Percentiles rank a stretch among this genome's conserved stretches.
These are phyloP conservation scores for Nyctalus aviator DNA, from an alignment of 2,797 vertebrate genomes.

Conservation along the genomic window DNA sequence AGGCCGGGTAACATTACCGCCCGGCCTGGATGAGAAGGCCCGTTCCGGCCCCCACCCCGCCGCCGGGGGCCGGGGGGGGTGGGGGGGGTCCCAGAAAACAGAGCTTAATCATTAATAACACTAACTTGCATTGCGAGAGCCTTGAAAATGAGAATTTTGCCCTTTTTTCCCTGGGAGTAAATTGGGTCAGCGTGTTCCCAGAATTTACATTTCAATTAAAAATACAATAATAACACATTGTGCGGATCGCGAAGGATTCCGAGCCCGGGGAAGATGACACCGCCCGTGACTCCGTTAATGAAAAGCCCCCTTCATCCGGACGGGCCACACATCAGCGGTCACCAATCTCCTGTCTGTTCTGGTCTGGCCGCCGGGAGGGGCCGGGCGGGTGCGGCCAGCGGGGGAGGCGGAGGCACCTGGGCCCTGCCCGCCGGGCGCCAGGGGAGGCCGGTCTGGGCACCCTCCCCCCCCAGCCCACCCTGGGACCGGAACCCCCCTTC, in stretches of 20 bases:
- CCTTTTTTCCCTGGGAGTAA: constrained; percentile 90
- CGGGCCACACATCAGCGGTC: constrained; percentile 93
- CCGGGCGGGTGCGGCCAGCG: constrained; percentile 50
- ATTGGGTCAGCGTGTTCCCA: constrained; percentile 94
- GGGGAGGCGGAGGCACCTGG: constrained; percentile 69
- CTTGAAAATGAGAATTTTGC: constrained; percentile 95
- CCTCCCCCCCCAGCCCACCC: not conserved
- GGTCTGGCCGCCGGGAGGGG: constrained; percentile 83
- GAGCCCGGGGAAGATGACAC: constrained; percentile 95
- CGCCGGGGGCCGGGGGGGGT: not conserved
- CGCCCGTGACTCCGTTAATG: constrained; percentile 94
- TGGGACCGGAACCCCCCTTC: constrained; percentile 1
- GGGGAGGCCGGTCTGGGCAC: not conserved
- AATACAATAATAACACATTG: constrained; percentile 98
- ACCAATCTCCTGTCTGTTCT: constrained; percentile 93
- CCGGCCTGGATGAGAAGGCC: constrained; percentile 72
- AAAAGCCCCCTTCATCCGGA: constrained; percentile 96
- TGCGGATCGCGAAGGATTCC: constrained; percentile 93
- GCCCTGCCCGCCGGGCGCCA: constrained; percentile 54
- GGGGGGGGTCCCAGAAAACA: constrained; percentile 48
- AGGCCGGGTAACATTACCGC: constrained; percentile 63
- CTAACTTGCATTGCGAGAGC: constrained; percentile 85
- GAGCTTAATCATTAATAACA: constrained; percentile 85
- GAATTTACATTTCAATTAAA: constrained; percentile 99
- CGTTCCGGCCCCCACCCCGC: constrained; percentile 62